Evolutionary conservation across 2,797 vertebrate genomes (phyloP).

Genomic region (Macropodus opercularis): DNA sequence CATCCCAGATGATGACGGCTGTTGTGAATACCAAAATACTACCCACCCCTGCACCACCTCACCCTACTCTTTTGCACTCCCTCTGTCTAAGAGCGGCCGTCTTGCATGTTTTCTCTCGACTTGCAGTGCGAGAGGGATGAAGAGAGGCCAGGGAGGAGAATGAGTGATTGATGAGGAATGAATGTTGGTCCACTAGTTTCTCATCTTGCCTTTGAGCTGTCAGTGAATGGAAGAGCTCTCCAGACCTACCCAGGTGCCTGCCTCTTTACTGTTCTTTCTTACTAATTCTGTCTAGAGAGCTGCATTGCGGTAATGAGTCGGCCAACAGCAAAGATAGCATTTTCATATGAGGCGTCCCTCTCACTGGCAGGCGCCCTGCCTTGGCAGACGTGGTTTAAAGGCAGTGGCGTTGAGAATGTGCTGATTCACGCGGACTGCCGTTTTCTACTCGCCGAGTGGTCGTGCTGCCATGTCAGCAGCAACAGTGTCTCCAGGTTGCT

Average conservation of each 20-base stretch:
- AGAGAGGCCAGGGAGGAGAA: background rate
- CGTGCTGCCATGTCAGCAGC: conserved; percentile 52
- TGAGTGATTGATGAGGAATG: background rate
- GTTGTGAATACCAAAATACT: conserved; percentile 66
- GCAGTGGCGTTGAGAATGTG: conserved; percentile 44
- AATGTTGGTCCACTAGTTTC: background rate
- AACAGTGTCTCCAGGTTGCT: conserved; percentile 42
- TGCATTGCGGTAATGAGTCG: conserved; percentile 55
- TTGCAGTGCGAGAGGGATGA: background rate
- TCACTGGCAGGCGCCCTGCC: conserved; percentile 53
- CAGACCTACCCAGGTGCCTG: conserved; percentile 1
- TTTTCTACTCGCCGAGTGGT: conserved; percentile 42
- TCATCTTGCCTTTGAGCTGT: background rate
- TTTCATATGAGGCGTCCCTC: conserved; percentile 40
- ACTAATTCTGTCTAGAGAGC: conserved; percentile 4
- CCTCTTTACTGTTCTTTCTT: conserved; percentile 1
- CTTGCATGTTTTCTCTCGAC: background rate
- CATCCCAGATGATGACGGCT: conserved; percentile 38
- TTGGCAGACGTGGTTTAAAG: conserved; percentile 62
- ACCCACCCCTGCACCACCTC: background rate
- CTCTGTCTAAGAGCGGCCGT: background rate
- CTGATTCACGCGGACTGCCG: conserved; percentile 62
- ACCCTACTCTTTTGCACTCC: conserved; percentile 6
- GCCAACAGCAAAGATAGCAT: conserved; percentile 40
- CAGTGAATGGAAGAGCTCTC: conserved; percentile 3